phyloP scores from a whole-genome alignment of 2,888 invertebrate genomes.

The Stenodema calcarata region DNA sequence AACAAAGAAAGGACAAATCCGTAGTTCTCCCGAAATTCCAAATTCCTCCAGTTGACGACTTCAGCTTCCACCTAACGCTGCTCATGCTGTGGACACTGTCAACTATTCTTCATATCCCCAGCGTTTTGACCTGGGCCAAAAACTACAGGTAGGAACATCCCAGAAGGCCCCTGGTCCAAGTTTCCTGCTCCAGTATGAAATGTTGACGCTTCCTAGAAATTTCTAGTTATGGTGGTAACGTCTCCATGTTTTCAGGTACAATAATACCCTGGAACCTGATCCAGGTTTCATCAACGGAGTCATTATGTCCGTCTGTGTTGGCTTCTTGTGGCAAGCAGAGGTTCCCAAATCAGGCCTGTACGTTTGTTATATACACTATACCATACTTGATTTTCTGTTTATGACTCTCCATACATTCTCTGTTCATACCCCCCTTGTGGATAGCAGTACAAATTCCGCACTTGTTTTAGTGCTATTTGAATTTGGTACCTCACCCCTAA shows the following conservation, averaged over 20 bases:
- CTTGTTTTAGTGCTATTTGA: too few species aligned
- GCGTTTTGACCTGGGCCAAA: slow-evolving; percentile 79
- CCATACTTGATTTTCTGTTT: neutral
- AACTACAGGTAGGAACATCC: slow-evolving; percentile 72
- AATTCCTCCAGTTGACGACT: slow-evolving; percentile 61
- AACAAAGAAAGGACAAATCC: slow-evolving; percentile 12
- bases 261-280: slow-evolving; percentile 68
- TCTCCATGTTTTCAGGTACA: slow-evolving; percentile 63
- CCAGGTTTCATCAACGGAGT: slow-evolving; percentile 69
- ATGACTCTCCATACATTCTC: too few species aligned
- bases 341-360: slow-evolving; percentile 71
- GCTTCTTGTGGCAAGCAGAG: slow-evolving; percentile 72
- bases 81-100: slow-evolving; percentile 73
- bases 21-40: slow-evolving; percentile 38
- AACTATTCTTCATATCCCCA: slow-evolving; percentile 74
- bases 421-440: too few species aligned
- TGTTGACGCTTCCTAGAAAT: too few species aligned
- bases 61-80: slow-evolving; percentile 77
- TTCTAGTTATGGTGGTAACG: too few species aligned
- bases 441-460: too few species aligned
- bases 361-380: slow-evolving; percentile 60
- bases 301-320: slow-evolving; percentile 68
- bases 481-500: too few species aligned
- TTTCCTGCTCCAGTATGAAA: too few species aligned
- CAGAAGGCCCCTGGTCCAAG: too few species aligned